These are phyloP conservation scores for Caenorhabditis remanei DNA, from an alignment of 1,140 invertebrate genomes.

Conservation along the genomic window DNA sequence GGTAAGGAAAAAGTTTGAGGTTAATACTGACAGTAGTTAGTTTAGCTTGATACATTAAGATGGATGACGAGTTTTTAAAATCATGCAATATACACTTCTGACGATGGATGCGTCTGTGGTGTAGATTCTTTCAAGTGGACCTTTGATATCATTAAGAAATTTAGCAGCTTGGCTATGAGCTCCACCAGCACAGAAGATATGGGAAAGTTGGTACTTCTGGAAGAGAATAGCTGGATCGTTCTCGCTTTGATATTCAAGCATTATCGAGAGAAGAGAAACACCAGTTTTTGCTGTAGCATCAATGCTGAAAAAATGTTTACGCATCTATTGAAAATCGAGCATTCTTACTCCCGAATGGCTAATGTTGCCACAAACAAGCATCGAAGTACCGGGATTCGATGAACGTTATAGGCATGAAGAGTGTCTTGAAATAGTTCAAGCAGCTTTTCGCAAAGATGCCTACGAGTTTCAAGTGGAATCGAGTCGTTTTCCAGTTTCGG, in stretches of 20 bases:
- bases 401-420: slow-evolving; percentile 45
- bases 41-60: neutral
- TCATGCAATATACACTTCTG: neutral
- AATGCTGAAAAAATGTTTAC: neutral
- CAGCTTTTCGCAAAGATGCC: slow-evolving; percentile 43
- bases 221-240: neutral
- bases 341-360: neutral
- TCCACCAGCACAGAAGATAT: neutral
- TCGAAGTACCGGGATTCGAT: slow-evolving; percentile 45
- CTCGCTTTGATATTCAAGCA: neutral
- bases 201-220: neutral
- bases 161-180: neutral
- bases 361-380: neutral
- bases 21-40: neutral
- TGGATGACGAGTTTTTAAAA: neutral
- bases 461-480: slow-evolving; percentile 43
- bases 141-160: neutral
- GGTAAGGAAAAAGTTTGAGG: neutral
- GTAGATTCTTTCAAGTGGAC: neutral
- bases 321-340: neutral
- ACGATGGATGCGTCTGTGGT: neutral
- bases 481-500: slow-evolving; percentile 20
- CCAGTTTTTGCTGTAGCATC: neutral
- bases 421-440: slow-evolving; percentile 49
- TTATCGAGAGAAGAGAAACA: neutral